These are phyloP conservation scores for Cydia pomonella DNA, from an alignment of 1,140 invertebrate species.

Conservation along the genomic window DNA sequence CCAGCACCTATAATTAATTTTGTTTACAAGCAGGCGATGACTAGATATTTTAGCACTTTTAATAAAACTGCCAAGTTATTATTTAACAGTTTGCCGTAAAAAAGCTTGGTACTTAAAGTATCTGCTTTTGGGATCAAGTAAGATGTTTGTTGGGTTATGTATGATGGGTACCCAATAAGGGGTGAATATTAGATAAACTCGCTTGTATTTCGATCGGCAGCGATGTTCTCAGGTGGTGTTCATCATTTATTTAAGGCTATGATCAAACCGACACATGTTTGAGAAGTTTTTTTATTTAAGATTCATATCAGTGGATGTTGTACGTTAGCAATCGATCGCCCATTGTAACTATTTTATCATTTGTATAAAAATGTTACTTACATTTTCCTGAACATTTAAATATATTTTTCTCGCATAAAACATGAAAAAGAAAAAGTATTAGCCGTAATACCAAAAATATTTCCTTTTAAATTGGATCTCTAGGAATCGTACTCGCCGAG, in stretches of 20 bases:
- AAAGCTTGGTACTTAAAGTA: neutral
- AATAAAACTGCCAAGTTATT: neutral
- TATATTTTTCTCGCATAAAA: neutral
- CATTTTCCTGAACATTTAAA: neutral
- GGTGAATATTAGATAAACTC: conserved; percentile 27
- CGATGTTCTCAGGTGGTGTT: conserved; percentile 26
- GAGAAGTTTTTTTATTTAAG: neutral
- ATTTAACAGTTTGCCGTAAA: neutral
- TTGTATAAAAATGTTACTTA: neutral
- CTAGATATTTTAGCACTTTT: conserved; percentile 3
- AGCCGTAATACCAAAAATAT: neutral
- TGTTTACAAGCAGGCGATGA: conserved; percentile 21
- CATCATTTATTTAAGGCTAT: conserved; percentile 11
- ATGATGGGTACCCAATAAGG: conserved; percentile 2
- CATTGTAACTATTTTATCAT: too few species aligned
- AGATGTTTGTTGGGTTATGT: conserved; percentile 13
- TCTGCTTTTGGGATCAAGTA: conserved; percentile 10
- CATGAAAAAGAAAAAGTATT: neutral
- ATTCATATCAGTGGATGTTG: neutral
- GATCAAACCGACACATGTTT: neutral
- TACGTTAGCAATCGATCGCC: neutral
- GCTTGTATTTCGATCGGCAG: conserved; percentile 26
- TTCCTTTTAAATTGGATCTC: conserved; percentile 12
- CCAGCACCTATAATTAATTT: conserved; percentile 24
- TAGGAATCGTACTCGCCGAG: neutral